Evolutionary conservation across 2,888 invertebrate genomes (phyloP), one percentile per base, ranked within the genome.

Genomic region (Anodontia alba): DNA sequence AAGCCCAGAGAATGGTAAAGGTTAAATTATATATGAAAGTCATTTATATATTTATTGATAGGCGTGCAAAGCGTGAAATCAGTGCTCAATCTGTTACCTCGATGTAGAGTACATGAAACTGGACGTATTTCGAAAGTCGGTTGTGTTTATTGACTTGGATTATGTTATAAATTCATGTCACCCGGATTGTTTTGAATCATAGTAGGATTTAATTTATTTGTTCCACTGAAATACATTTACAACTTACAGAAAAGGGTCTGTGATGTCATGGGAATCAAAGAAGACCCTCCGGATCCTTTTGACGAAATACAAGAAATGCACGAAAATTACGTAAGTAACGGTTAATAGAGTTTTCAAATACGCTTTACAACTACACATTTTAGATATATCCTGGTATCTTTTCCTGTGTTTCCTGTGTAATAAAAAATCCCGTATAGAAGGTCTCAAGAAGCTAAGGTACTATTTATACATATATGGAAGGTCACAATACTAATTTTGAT

Each of bases 251-350:
- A 54, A 26, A 15, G 76, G 57, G 69, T 75, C 17, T 79, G 72
- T 73, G 62, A 57, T n/a, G 71, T 46, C 33, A 88, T 86, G 87
- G 89, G 88, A 17, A 81, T 85, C 17, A 86, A 85, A 57, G 88
- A 88, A 54, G 86, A 89, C 71, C 82, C 81, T 23, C 88, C 87
- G 0, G 87, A 87, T 70, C 78, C 86, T 2, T 86, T 89, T 69
- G 89, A 89, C 38, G 89, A 89, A 29, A 85, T 89, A 7, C 86
- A 84, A 38, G 89, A 88, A 42, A 80, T 89, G 81, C 72, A 78
- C 17, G 89, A 89, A 67, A 76, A 78, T 51, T 86, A 88, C 86
- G 89, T 89, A 82, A 78, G 84, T 67, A 49, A 20, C n/a, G n/a
- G n/a, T n/a, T n/a, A n/a, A n/a, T n/a, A n/a, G n/a, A n/a, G n/a